Percentiles rank a stretch among this genome's conserved stretches.
Evolutionary conservation across 1,140 invertebrate species (phyloP).

Genomic region (Batillaria attramentaria): DNA sequence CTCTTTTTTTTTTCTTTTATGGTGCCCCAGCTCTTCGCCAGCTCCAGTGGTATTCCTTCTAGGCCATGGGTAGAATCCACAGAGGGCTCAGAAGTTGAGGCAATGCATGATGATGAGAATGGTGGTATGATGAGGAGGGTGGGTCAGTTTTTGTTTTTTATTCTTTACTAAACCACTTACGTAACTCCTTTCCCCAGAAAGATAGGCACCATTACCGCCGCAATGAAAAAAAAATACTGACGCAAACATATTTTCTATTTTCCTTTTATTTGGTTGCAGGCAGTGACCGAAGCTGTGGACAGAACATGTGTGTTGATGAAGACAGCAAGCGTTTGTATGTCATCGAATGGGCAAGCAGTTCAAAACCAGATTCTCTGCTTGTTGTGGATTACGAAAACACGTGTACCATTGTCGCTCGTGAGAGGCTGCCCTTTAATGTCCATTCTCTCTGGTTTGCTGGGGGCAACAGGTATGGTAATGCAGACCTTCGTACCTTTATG

Average conservation of each 20-base stretch:
- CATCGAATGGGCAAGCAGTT: constrained; percentile 25
- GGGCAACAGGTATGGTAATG: background rate
- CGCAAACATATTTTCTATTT: background rate
- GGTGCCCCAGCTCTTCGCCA: too few species aligned
- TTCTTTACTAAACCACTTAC: background rate
- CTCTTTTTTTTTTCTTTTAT: too few species aligned
- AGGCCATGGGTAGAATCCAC: too few species aligned
- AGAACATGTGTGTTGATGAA: constrained; percentile 26
- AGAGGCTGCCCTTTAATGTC: constrained; percentile 17
- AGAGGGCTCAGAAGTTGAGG: too few species aligned
- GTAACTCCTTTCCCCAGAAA: background rate
- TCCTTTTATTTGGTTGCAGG: background rate
- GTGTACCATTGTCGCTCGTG: constrained; percentile 28
- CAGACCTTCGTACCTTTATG: too few species aligned
- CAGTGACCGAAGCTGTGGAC: background rate
- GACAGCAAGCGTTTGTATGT: constrained; percentile 33
- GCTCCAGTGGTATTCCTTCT: too few species aligned
- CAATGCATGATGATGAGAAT: too few species aligned
- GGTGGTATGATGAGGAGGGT: too few species aligned
- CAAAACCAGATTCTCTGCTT: constrained; percentile 33
- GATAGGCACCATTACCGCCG: background rate
- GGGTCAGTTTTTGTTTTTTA: too few species aligned
- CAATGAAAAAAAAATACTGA: background rate
- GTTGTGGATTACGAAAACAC: constrained; percentile 49
- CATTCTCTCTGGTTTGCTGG: background rate